phyloP scores from a whole-genome alignment of 2,113 vertebrate species.

The Alethe diademata region DNA sequence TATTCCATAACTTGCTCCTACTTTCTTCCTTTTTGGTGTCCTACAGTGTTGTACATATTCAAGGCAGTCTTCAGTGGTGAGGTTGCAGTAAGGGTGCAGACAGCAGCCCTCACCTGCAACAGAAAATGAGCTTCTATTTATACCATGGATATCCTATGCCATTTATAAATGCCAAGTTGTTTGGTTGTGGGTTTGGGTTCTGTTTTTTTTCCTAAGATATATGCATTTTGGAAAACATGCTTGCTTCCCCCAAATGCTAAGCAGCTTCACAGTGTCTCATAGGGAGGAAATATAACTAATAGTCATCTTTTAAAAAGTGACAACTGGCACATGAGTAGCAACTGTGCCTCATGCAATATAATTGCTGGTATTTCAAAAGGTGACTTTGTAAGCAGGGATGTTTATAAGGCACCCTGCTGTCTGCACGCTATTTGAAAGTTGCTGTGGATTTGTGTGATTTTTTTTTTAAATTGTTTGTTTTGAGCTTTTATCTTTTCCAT shows the following conservation, averaged over 20 bases:
- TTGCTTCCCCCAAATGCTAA: background rate
- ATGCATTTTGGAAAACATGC: background rate
- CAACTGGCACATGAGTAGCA: background rate
- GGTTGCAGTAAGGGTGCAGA: background rate
- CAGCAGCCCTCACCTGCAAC: background rate
- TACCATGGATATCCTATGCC: background rate
- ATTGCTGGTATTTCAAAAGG: background rate
- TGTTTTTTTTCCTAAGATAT: background rate
- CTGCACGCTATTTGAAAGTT: background rate
- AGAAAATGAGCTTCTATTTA: background rate
- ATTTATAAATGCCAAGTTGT: background rate
- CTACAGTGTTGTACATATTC: fast-evolving
- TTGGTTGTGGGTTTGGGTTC: background rate
- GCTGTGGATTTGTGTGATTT: background rate
- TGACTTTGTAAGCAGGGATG: background rate
- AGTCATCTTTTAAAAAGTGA: background rate
- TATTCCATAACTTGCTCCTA: background rate
- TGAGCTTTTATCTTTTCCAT: background rate
- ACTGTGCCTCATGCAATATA: background rate
- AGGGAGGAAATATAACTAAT: background rate
- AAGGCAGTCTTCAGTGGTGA: background rate
- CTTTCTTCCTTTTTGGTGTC: background rate
- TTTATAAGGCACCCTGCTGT: background rate
- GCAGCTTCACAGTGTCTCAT: background rate
- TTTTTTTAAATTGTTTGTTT: background rate